phyloP scores from a whole-genome alignment of 2,797 vertebrate species.

The Acipenser ruthenus region DNA sequence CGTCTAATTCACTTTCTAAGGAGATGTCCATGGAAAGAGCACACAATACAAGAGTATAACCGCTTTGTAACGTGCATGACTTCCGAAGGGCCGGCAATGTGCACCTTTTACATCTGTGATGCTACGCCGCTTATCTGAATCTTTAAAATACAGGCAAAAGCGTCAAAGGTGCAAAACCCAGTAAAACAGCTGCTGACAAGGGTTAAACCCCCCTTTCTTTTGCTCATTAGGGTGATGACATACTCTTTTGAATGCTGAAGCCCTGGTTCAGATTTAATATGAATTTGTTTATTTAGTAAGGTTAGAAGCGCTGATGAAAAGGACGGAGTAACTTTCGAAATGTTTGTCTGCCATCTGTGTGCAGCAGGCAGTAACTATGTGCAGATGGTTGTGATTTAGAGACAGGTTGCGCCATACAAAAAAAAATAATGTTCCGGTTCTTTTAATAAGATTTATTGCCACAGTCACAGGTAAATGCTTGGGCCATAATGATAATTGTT shows the following conservation, averaged over 20 bases:
- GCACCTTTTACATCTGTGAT: not conserved
- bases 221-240: conserved; percentile 75
- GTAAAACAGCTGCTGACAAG: not conserved
- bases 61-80: no score
- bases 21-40: conserved; percentile 45
- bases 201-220: conserved; percentile 14
- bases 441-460: conserved; percentile 94
- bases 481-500: conserved; percentile 87
- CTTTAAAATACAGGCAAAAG: not conserved
- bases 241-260: conserved; percentile 81
- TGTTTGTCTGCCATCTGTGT: conserved; percentile 93
- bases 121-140: not conserved
- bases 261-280: conserved; percentile 73
- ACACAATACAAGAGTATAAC: no score
- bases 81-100: no score
- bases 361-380: conserved; percentile 83
- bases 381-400: conserved; percentile 88
- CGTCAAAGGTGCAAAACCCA: not conserved
- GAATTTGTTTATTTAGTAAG: conserved; percentile 91
- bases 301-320: conserved; percentile 80
- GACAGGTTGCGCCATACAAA: conserved; percentile 86
- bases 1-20: conserved; percentile 68
- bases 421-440: conserved; percentile 82
- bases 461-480: conserved; percentile 83
- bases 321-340: conserved; percentile 86